Percentiles rank a stretch among this genome's conserved stretches.
These are phyloP conservation scores for Lota lota DNA, from an alignment of 2,113 vertebrate genomes.

Conservation along the genomic window DNA sequence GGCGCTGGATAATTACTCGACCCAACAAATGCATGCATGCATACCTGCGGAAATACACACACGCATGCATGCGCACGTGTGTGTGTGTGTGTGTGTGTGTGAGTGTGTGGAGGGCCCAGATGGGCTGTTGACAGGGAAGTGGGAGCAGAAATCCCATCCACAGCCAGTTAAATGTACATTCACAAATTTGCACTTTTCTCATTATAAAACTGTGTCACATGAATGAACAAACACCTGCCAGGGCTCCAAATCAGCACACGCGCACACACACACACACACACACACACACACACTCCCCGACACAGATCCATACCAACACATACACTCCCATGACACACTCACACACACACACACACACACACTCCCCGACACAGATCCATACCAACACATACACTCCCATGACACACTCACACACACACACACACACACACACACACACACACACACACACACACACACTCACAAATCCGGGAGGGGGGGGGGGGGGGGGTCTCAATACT, in stretches of 20 bases:
- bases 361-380: neutral
- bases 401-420: neutral
- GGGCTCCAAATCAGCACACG: slow-evolving; percentile 50
- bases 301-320: no score
- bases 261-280: neutral
- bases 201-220: slow-evolving; percentile 68
- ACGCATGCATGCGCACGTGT: slow-evolving; percentile 8
- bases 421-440: no score
- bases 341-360: no score
- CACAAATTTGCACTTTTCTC: slow-evolving; percentile 70
- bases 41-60: slow-evolving; percentile 2
- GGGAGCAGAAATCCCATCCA: slow-evolving; percentile 41
- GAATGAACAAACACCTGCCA: slow-evolving; percentile 67
- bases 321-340: no score
- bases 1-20: slow-evolving; percentile 45
- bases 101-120: slow-evolving; percentile 40
- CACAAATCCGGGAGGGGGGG: no score
- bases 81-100: no score
- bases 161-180: slow-evolving; percentile 57
- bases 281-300: no score
- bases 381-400: slow-evolving; percentile 1
- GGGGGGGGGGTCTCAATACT: no score
- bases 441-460: no score
- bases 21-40: slow-evolving; percentile 5
- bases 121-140: slow-evolving; percentile 60